phyloP scores from a whole-genome alignment of 2,888 invertebrate species.

The Sycophila texana region DNA sequence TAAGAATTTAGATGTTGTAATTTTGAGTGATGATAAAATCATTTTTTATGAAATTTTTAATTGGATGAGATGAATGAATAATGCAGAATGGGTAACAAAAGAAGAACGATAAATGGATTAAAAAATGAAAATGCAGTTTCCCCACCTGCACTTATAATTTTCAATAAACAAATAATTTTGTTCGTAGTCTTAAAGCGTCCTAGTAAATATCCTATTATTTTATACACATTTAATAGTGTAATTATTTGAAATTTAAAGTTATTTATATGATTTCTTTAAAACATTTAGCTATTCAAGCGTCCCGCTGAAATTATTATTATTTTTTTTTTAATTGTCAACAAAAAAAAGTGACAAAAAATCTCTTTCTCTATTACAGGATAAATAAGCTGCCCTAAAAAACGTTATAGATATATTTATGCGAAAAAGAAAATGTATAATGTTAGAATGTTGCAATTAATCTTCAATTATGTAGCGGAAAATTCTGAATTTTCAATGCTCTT shows the following conservation, averaged over 20 bases:
- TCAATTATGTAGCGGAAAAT: conserved; percentile 16
- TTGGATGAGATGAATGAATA: background rate
- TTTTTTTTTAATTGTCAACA: conserved; percentile 4
- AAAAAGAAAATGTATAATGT: background rate
- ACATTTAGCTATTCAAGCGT: background rate
- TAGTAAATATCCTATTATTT: background rate
- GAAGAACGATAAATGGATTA: conserved; percentile 16
- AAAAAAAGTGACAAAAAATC: conserved; percentile 7
- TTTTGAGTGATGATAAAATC: too few relatives aligned
- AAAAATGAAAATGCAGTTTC: background rate
- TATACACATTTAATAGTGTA: background rate
- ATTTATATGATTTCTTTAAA: too few relatives aligned
- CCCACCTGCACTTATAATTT: background rate
- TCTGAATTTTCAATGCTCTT: conserved; percentile 23
- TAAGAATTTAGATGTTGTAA: background rate
- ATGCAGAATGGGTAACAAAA: background rate
- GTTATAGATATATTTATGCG: background rate
- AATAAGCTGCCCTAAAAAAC: conserved; percentile 33
- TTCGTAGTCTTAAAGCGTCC: too few relatives aligned
- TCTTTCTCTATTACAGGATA: conserved; percentile 14
- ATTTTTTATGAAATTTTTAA: background rate
- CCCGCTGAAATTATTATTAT: background rate
- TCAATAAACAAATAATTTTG: background rate
- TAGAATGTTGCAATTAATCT: conserved; percentile 22
- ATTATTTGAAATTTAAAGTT: too few relatives aligned